Evolutionary conservation across 2,113 vertebrate species (phyloP).

Genomic region (Boulengeromyrus knoepffleri): DNA sequence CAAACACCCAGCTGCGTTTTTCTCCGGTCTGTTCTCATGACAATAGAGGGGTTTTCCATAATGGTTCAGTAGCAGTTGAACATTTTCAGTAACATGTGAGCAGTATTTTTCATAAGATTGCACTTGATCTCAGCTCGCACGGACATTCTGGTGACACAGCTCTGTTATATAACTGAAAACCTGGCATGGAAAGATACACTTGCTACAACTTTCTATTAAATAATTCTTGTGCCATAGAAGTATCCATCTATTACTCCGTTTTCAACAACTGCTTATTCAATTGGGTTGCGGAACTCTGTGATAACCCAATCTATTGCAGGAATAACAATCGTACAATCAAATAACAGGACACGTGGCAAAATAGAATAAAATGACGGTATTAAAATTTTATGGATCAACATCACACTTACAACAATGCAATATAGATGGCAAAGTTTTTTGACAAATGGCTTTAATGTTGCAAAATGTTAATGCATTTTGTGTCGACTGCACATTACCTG

Average conservation of each 20-base stretch:
- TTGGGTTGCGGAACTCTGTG: background rate
- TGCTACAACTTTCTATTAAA: background rate
- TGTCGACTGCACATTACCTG: constrained; percentile 43
- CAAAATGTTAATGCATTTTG: background rate
- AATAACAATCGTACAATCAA: background rate
- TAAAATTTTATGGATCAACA: background rate
- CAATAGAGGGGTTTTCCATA: background rate
- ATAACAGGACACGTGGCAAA: background rate
- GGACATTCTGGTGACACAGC: background rate
- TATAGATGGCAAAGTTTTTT: background rate
- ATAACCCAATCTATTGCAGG: background rate
- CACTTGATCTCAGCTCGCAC: background rate
- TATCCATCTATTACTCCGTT: background rate
- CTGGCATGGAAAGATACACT: background rate
- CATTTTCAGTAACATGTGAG: background rate
- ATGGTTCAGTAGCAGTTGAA: background rate
- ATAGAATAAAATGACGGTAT: background rate
- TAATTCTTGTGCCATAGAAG: background rate
- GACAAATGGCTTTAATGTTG: background rate
- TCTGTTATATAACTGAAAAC: background rate
- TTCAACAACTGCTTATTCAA: background rate
- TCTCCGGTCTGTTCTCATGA: background rate
- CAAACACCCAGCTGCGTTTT: background rate
- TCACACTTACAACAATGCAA: background rate
- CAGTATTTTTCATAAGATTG: background rate